A percentile compares a stretch with the other conserved stretches of the same genome.
Conservation (phyloP, 2,113 vertebrate genomes). For the Hipposideros armiger region DNA sequence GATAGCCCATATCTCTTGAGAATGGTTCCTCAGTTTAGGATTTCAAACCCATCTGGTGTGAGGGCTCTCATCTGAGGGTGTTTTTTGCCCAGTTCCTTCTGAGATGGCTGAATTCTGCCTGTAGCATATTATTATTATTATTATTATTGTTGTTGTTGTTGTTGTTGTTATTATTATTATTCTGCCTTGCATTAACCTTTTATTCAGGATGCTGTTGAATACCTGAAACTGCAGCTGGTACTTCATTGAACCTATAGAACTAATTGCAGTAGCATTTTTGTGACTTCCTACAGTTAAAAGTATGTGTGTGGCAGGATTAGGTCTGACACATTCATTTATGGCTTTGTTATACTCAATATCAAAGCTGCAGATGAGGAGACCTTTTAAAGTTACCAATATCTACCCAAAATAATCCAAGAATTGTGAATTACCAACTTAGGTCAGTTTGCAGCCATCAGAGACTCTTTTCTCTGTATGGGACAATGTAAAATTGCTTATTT, state of each 20-base stretch:
- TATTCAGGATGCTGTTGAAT: not conserved
- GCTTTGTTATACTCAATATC: not conserved
- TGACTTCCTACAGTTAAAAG: not conserved
- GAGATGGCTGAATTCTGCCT: not conserved
- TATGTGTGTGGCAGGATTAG: not conserved
- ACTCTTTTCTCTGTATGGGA: not conserved
- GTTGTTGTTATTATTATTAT: not conserved
- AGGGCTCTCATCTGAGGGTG: not conserved
- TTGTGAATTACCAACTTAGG: not conserved
- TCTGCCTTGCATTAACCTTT: not conserved
- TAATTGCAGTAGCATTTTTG: not conserved
- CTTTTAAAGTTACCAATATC: not conserved
- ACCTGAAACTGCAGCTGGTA: not conserved
- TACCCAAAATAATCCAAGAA: not conserved
- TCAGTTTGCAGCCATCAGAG: not conserved
- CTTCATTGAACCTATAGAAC: not conserved
- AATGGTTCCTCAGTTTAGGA: not conserved
- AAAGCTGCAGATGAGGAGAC: not conserved
- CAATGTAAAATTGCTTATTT: not conserved
- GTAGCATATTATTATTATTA: not conserved
- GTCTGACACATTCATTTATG: not conserved
- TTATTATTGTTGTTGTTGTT: not conserved
- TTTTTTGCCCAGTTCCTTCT: not conserved
- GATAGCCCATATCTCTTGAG: not conserved
- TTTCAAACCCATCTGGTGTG: not conserved